Base-by-base conservation (phyloP, 2,797 vertebrate species). In the Taenioides sp. region DNA sequence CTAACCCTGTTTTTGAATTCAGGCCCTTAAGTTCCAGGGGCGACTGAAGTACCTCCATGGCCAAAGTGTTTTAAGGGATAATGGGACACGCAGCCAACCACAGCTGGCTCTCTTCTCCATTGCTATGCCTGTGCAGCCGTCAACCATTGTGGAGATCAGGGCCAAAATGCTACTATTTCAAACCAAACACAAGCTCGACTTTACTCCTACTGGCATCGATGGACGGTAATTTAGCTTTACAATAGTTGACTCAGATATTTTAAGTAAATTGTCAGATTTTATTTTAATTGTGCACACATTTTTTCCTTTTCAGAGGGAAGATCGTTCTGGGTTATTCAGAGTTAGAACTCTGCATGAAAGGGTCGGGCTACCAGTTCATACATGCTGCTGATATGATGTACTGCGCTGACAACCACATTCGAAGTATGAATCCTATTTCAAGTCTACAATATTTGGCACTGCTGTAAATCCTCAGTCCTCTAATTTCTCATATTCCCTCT, bases 181-280 rank as follows among this genome's bases (percentile, higher is more conserved):
- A 84, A 95, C 89, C 72, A 96, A 95, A 61, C 94, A 96, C 89
- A 95, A 95, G 82, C 82, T 97, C 85, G 95, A 97, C 86, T 97
- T 97, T 82, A 94, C 95, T 1, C 94, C 95, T 0, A 5, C 67
- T 14, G 93, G 92, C 67, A 89, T 95, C 0, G 94, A 96, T 63
- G 91, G 91, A 82, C 84, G 93, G 95, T 96, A 65, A 49, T 16
- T n/a, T 7, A 37, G 28, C n/a, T 62, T 37, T 62, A 6, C 57
- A 61, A 34, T 34, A 34, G 25, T 60, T 34, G 4, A 14, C 57
- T 59, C 31, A 11, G 2, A n/a, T 20, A 34, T 6, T n/a, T 28
- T 66, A 12, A 11, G 47, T n/a, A 31, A 54, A n/a, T 31, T 1
- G 2, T 27, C 16, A 6, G 16, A 54, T 58, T 17, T 31, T 6